These are phyloP conservation scores for Buceros bicornis DNA, from an alignment of 2,797 vertebrate genomes.

Conservation along the genomic window DNA sequence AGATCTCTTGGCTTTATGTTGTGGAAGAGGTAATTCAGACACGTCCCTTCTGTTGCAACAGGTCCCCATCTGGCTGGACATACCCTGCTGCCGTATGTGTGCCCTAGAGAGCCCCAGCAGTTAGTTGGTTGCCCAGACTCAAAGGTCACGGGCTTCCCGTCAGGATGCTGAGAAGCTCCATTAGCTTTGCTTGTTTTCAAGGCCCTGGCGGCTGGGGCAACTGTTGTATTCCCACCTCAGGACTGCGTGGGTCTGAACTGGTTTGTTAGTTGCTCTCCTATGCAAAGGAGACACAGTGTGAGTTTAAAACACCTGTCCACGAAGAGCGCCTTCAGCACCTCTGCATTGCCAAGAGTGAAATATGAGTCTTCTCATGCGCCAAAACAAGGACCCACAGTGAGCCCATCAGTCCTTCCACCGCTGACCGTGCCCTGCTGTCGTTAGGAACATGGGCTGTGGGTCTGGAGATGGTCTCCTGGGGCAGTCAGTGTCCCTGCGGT, in stretches of 20 bases:
- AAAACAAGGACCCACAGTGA: not conserved
- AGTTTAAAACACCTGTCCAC: not conserved
- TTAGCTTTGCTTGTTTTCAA: not conserved
- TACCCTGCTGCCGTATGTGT: rapidly evolving
- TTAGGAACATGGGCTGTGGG: not conserved
- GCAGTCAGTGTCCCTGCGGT: rapidly evolving
- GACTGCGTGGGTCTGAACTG: not conserved
- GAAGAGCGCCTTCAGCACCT: not conserved
- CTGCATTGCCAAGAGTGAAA: not conserved
- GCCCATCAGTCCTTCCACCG: rapidly evolving
- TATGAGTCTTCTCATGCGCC: not conserved
- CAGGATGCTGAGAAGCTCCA: not conserved
- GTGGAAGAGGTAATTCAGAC: not conserved
- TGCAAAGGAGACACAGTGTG: not conserved
- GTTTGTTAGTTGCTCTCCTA: not conserved
- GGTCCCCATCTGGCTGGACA: not conserved
- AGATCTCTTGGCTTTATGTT: not conserved
- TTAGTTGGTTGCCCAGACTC: not conserved
- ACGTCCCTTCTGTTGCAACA: not conserved
- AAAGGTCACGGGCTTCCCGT: not conserved
- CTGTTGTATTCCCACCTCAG: not conserved
- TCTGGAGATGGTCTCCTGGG: not conserved
- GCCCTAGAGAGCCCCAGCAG: not conserved
- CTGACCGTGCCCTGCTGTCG: not conserved
- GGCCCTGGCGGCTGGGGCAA: not conserved